A percentile compares a stretch with the other conserved stretches of the same genome.
Conservation (phyloP, 1,140 invertebrate genomes). For the Hirudo medicinalis region DNA sequence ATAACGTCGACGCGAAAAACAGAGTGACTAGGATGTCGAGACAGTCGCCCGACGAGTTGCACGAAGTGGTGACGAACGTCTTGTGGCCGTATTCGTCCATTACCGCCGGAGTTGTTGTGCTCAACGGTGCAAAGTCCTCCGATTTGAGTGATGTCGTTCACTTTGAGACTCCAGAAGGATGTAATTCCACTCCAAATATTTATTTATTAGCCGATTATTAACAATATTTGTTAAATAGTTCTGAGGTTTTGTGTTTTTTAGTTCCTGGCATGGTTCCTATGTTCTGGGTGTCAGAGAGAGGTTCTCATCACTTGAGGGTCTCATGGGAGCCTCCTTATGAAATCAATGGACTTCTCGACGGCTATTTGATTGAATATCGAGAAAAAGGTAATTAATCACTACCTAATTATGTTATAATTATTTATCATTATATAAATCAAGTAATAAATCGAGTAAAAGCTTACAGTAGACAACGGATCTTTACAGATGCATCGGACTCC, state of each 20-base stretch:
- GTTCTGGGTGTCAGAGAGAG: slow-evolving; percentile 19
- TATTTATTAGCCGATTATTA: neutral
- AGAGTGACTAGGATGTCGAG: neutral
- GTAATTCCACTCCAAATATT: neutral
- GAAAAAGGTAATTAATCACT: slow-evolving; percentile 7
- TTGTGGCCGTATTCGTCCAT: slow-evolving; percentile 21
- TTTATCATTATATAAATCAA: neutral
- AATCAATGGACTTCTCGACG: slow-evolving; percentile 17
- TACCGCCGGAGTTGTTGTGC: slow-evolving; percentile 18
- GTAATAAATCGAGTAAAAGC: neutral
- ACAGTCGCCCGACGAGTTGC: neutral
- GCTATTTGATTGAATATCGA: slow-evolving; percentile 17
- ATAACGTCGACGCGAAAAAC: neutral
- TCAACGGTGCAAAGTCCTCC: slow-evolving; percentile 19
- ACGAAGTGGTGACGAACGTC: neutral
- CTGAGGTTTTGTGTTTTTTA: neutral
- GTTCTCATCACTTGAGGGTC: slow-evolving; percentile 21
- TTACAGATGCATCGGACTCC: neutral
- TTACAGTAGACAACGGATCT: neutral
- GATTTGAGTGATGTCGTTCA: slow-evolving; percentile 7
- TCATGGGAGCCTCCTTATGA: slow-evolving; percentile 20
- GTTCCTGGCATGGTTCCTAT: slow-evolving; percentile 15
- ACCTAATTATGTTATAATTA: neutral
- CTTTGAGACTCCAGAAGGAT: slow-evolving; percentile 22
- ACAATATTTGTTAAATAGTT: slow-evolving; percentile 2